Evolutionary conservation across 2,113 vertebrate species (phyloP).

Genomic region (Propithecus coquereli): DNA sequence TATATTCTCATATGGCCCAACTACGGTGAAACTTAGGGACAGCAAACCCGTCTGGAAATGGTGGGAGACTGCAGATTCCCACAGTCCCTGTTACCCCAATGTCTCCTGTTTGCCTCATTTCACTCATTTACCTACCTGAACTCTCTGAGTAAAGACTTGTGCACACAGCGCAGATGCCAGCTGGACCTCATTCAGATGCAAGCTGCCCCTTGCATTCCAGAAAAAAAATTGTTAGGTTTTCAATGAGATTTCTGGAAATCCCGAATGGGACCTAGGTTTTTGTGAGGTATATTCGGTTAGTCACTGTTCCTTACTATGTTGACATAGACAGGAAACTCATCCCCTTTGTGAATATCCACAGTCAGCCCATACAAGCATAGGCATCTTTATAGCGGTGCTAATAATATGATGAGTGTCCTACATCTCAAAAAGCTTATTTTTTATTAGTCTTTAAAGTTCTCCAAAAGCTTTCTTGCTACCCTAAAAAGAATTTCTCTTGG

Average conservation of each 20-base stretch:
- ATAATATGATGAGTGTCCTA: too few species aligned
- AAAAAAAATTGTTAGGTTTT: background rate
- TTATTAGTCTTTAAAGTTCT: background rate
- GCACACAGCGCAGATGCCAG: background rate
- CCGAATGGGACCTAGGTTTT: background rate
- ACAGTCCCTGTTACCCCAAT: fast-evolving
- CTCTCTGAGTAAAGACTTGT: background rate
- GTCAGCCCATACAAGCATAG: background rate
- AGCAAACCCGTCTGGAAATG: background rate
- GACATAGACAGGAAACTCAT: background rate
- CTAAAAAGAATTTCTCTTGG: background rate
- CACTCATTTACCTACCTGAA: background rate
- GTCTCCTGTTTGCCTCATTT: background rate
- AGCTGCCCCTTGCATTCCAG: background rate
- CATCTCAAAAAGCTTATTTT: background rate
- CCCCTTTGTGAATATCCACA: background rate
- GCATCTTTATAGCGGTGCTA: background rate
- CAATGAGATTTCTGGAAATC: background rate
- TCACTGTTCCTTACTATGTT: background rate
- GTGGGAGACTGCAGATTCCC: background rate
- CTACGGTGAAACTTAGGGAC: background rate
- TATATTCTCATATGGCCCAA: background rate
- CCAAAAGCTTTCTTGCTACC: background rate
- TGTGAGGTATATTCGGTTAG: background rate
- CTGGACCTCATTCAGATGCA: background rate